Percentiles rank a stretch among this genome's conserved stretches.
phyloP scores from a whole-genome alignment of 2,888 invertebrate species.

The Morinoia aosen region DNA sequence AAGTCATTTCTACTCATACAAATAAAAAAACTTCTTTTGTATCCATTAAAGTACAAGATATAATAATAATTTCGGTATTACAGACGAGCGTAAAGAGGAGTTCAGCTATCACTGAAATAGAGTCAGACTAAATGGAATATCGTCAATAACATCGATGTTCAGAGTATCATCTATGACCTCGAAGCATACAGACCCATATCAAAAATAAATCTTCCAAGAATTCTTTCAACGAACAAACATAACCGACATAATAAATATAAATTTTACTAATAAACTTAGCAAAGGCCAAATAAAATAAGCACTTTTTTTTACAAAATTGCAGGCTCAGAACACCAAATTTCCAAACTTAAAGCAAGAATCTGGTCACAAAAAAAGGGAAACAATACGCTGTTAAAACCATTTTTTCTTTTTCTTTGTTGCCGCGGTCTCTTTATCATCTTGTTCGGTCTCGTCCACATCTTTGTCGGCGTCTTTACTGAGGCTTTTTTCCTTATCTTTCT shows the following conservation, averaged over 20 bases:
- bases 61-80: background rate
- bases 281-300: background rate
- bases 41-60: background rate
- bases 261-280: background rate
- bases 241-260: background rate
- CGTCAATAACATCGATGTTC: too few species aligned
- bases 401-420: constrained; percentile 43
- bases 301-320: background rate
- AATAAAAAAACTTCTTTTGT: background rate
- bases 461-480: constrained; percentile 60
- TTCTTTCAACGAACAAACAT: too few species aligned
- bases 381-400: constrained; percentile 52
- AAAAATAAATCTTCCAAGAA: too few species aligned
- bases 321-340: background rate
- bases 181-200: too few species aligned
- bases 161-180: too few species aligned
- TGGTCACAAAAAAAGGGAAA: background rate
- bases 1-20: background rate
- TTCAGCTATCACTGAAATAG: too few species aligned
- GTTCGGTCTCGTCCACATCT: constrained; percentile 63
- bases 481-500: constrained; percentile 62
- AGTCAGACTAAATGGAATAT: too few species aligned
- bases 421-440: constrained; percentile 29
- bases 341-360: background rate
- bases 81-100: background rate